Evolutionary conservation across 2,797 vertebrate genomes (phyloP).

Genomic region (Rhinophrynus dorsalis): DNA sequence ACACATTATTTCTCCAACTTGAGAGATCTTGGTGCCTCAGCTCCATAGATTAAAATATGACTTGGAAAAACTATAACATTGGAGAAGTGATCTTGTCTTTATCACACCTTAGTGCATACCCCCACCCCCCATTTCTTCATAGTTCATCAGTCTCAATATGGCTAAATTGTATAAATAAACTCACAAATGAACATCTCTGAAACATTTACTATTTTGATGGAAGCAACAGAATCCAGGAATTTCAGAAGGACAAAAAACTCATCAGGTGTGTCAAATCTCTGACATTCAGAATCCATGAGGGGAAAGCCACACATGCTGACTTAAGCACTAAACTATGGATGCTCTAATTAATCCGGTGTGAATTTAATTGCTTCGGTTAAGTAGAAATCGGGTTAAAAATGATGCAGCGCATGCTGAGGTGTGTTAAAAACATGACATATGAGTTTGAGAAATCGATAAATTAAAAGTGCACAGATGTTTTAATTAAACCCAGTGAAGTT

Average conservation of each 20-base stretch:
- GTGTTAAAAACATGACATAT: slow-evolving; percentile 84
- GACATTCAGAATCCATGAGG: slow-evolving; percentile 75
- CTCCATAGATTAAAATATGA: too few species aligned
- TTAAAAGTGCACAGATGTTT: slow-evolving; percentile 85
- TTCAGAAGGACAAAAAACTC: slow-evolving; percentile 76
- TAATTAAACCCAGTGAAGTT: slow-evolving; percentile 83
- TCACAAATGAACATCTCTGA: neutral
- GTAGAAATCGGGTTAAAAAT: slow-evolving; percentile 82
- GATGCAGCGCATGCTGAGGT: slow-evolving; percentile 80
- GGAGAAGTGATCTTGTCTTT: too few species aligned
- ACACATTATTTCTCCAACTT: too few species aligned
- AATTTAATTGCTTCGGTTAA: slow-evolving; percentile 86
- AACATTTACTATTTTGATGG: slow-evolving; percentile 4
- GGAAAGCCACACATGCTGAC: slow-evolving; percentile 73
- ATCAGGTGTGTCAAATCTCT: slow-evolving; percentile 80
- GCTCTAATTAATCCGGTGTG: slow-evolving; percentile 82
- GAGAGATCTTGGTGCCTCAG: too few species aligned
- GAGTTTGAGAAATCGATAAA: slow-evolving; percentile 80
- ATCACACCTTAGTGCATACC: too few species aligned
- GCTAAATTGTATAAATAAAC: neutral
- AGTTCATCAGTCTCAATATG: too few species aligned
- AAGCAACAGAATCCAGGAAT: slow-evolving; percentile 53
- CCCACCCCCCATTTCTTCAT: too few species aligned
- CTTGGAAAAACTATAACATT: too few species aligned
- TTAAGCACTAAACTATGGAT: slow-evolving; percentile 77